Conservation (phyloP, 2,797 vertebrate genomes). For the Lophura swinhoii region DNA sequence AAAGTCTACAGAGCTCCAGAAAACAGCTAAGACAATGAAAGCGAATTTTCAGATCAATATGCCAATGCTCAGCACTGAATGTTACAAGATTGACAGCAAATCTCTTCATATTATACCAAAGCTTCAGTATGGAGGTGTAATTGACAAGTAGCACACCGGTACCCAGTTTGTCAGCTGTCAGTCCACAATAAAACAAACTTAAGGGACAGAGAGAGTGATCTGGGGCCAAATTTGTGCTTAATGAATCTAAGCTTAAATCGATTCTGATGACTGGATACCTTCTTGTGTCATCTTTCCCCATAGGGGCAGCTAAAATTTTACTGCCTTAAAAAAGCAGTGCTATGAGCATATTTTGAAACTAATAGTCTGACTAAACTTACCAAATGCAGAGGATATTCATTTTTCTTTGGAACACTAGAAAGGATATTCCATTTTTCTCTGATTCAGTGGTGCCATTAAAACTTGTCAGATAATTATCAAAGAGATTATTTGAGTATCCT, state of each 20-base stretch:
- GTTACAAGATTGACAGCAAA: neutral
- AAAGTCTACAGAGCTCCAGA: neutral
- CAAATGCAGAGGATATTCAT: conserved; percentile 32
- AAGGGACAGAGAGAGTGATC: neutral
- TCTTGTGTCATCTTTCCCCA: neutral
- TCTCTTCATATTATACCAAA: accelerated
- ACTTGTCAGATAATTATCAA: conserved; percentile 60
- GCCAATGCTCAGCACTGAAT: neutral
- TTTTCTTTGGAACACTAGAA: neutral
- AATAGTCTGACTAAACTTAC: conserved; percentile 28
- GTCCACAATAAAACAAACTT: neutral
- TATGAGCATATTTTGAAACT: neutral
- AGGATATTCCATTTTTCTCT: conserved; percentile 38
- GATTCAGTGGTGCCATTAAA: conserved; percentile 44
- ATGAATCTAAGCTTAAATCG: neutral
- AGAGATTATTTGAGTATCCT: conserved; percentile 55
- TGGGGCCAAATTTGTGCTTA: neutral
- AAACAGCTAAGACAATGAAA: neutral
- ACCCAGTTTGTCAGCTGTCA: neutral
- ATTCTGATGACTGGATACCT: neutral
- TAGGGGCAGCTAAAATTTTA: neutral
- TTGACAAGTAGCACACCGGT: accelerated
- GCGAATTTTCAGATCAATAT: neutral
- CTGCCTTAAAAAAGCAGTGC: neutral
- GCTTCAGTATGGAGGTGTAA: neutral